A percentile compares a stretch with the other conserved stretches of the same genome.
phyloP scores from a whole-genome alignment of 2,888 invertebrate genomes.

The Athalia cordata region DNA sequence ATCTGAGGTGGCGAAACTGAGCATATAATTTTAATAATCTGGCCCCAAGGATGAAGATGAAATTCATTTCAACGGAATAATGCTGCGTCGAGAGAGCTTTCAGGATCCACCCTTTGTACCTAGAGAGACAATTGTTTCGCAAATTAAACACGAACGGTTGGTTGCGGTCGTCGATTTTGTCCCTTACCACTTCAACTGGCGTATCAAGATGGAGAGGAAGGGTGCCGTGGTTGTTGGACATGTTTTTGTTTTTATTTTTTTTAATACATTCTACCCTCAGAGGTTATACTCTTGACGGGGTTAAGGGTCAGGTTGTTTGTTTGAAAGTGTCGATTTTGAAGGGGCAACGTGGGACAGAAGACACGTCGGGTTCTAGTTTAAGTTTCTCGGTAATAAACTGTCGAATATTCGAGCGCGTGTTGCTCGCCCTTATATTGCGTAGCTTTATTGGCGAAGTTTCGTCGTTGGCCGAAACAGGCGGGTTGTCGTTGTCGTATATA shows the following conservation, averaged over 20 bases:
- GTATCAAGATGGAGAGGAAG: slow-evolving; percentile 1
- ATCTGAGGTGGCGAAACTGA: too few relatives aligned
- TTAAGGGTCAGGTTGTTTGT: background rate
- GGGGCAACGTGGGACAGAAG: slow-evolving; percentile 14
- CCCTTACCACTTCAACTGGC: background rate
- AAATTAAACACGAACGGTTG: slow-evolving; percentile 30
- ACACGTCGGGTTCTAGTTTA: slow-evolving; percentile 36
- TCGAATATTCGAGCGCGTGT: slow-evolving; percentile 41
- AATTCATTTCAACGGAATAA: background rate
- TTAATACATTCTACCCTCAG: background rate
- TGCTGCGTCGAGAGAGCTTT: too few relatives aligned
- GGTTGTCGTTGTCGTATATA: slow-evolving; percentile 15
- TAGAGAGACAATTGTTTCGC: slow-evolving; percentile 11
- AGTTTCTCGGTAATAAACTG: slow-evolving; percentile 33
- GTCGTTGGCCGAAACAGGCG: slow-evolving; percentile 35
- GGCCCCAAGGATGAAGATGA: background rate
- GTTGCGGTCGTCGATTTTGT: background rate
- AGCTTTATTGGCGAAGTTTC: slow-evolving; percentile 39
- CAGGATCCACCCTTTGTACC: too few relatives aligned
- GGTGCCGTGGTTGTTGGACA: slow-evolving; percentile 8
- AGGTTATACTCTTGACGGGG: background rate
- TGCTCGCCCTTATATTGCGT: slow-evolving; percentile 32
- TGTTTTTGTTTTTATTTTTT: slow-evolving; percentile 13
- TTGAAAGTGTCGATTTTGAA: background rate
- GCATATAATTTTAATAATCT: slow-evolving; percentile 20